A percentile compares a stretch with the other conserved stretches of the same genome.
Conservation (phyloP, 2,888 invertebrate genomes). For the Acanthosoma haemorrhoidale region DNA sequence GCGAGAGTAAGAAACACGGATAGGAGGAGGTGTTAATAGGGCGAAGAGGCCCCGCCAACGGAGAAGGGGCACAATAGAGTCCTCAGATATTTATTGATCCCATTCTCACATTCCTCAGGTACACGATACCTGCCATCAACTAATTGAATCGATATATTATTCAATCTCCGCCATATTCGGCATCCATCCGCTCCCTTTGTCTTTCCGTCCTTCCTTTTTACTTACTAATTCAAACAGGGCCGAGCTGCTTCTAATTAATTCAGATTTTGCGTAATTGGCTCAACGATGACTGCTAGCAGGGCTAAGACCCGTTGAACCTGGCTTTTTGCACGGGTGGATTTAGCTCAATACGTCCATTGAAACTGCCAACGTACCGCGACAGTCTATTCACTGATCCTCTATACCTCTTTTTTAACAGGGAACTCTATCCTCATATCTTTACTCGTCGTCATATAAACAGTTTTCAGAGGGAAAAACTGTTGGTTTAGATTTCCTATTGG, state of each 20-base stretch:
- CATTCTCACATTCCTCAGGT: not conserved
- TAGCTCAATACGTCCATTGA: not conserved
- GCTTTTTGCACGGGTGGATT: not conserved
- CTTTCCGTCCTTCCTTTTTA: not conserved
- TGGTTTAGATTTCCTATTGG: no score
- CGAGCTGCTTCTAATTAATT: constrained; percentile 2
- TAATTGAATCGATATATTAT: constrained; percentile 7
- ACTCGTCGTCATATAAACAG: no score
- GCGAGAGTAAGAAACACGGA: no score
- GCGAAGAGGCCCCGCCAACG: no score
- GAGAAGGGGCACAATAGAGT: not conserved
- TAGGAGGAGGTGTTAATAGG: not conserved
- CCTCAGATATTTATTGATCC: not conserved
- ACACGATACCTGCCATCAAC: not conserved
- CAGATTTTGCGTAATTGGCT: not conserved
- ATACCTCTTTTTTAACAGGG: not conserved
- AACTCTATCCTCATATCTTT: no score
- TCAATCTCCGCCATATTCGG: not conserved
- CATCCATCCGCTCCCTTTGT: not conserved
- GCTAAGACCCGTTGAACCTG: no score
- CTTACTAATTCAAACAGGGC: not conserved
- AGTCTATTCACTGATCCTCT: not conserved
- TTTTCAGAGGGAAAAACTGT: no score
- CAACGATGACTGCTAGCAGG: not conserved
- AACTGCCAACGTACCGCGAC: not conserved